phyloP scores from a whole-genome alignment of 64 coral and sea anemone genomes.

The Montipora efflorescens region DNA sequence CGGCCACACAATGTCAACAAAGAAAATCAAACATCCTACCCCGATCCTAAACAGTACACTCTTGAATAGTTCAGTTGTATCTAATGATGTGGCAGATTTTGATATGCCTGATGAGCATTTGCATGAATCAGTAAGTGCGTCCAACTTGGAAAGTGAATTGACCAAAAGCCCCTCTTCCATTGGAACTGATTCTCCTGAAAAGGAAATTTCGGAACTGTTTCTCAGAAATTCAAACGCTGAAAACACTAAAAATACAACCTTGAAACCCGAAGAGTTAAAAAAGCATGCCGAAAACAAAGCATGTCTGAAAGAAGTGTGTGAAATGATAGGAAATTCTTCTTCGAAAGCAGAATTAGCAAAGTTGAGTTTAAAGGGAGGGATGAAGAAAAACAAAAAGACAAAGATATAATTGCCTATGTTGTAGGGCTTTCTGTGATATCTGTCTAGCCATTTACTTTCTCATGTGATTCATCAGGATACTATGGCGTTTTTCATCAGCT shows the following conservation, averaged over 20 bases:
- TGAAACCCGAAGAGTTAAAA: neutral
- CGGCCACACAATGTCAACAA: neutral
- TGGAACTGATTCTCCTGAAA: neutral
- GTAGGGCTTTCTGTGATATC: neutral
- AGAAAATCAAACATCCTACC: neutral
- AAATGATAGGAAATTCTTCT: neutral
- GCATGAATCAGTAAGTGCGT: neutral
- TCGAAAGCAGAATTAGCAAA: neutral
- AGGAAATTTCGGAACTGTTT: neutral
- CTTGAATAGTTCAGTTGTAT: neutral
- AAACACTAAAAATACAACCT: neutral
- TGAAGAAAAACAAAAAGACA: neutral
- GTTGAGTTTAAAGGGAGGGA: neutral
- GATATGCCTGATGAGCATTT: neutral
- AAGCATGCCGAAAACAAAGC: neutral
- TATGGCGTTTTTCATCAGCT: neutral
- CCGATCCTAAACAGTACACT: constrained; percentile 6
- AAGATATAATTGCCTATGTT: neutral
- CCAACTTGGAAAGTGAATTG: neutral
- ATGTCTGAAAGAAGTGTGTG: neutral
- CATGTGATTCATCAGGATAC: constrained; percentile 6
- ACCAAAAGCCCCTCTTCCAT: neutral
- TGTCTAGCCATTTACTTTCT: neutral
- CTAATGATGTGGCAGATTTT: neutral
- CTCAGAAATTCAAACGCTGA: neutral